A percentile compares a stretch with the other conserved stretches of the same genome.
phyloP scores from a whole-genome alignment of 2,113 vertebrate genomes.

The Piprites chloris region DNA sequence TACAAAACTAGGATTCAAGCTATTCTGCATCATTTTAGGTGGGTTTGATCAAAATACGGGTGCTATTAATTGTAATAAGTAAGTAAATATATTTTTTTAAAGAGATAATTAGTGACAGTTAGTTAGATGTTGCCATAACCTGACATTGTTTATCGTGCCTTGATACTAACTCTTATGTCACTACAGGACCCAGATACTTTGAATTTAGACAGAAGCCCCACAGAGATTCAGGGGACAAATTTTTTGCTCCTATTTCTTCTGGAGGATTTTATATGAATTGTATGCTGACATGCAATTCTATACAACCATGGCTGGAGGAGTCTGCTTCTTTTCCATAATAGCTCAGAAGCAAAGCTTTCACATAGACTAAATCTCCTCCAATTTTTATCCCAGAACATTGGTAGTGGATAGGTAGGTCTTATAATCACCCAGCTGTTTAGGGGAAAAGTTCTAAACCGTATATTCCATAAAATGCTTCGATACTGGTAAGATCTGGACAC shows the following conservation, averaged over 20 bases:
- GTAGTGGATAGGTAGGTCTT: background rate
- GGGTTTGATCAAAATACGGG: background rate
- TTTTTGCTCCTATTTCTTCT: background rate
- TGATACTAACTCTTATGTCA: background rate
- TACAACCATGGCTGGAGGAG: background rate
- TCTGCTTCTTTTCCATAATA: background rate
- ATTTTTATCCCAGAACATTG: background rate
- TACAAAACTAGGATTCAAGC: background rate
- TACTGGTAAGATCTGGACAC: background rate
- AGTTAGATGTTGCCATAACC: background rate
- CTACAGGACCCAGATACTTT: background rate
- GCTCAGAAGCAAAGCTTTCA: background rate
- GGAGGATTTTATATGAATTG: background rate
- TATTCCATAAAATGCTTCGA: background rate
- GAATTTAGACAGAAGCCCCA: background rate
- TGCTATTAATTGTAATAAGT: background rate
- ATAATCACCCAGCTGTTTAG: background rate
- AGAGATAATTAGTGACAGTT: background rate
- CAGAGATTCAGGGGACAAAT: background rate
- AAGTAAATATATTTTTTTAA: background rate
- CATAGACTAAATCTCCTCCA: background rate
- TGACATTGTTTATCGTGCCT: background rate
- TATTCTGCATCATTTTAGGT: background rate
- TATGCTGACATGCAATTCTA: background rate
- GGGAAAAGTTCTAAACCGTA: background rate